These are phyloP conservation scores for Myzus persicae DNA, from an alignment of 1,140 invertebrate genomes.

Conservation along the genomic window DNA sequence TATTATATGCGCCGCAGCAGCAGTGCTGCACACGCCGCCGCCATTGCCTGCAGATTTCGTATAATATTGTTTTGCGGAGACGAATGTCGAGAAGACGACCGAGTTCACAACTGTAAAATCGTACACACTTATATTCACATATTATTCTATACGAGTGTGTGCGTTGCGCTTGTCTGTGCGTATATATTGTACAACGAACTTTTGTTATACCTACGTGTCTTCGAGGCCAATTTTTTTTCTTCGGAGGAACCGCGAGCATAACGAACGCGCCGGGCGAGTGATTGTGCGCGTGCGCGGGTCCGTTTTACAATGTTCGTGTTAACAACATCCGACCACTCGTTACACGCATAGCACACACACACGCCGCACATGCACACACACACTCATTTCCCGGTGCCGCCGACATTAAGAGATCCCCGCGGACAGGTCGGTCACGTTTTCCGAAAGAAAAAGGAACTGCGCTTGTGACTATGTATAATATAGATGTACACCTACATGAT, in stretches of 20 bases:
- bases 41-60: not conserved
- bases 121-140: no score
- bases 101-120: not conserved
- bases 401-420: not conserved
- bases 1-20: no score
- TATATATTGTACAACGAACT: not conserved
- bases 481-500: no score
- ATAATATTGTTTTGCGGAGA: not conserved
- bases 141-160: no score
- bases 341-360: not conserved
- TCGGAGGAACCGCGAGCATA: not conserved
- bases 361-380: not conserved
- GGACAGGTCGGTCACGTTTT: constrained; percentile 1
- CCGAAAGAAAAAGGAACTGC: not conserved
- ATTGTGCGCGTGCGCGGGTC: not conserved
- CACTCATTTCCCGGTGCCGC: not conserved
- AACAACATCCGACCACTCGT: not conserved
- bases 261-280: not conserved
- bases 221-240: not conserved
- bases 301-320: not conserved
- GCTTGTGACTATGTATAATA: no score
- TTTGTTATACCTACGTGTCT: not conserved
- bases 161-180: not conserved
- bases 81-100: not conserved
- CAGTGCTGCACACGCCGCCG: not conserved